These are phyloP conservation scores for Furnarius figulus DNA, from an alignment of 2,113 vertebrate genomes.

Conservation along the genomic window DNA sequence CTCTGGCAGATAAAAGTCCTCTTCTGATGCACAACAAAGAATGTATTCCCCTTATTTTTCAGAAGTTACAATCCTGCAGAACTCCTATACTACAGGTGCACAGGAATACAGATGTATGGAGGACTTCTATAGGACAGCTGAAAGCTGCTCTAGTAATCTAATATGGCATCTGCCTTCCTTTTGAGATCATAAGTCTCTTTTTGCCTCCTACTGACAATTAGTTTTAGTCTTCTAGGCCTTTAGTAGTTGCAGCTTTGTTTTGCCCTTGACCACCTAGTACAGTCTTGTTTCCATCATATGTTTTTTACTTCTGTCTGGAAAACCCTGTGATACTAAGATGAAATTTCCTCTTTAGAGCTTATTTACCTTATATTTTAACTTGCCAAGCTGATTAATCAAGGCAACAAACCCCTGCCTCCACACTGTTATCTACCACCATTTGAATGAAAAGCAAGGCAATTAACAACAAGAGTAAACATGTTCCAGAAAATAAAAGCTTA, in stretches of 20 bases:
- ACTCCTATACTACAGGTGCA: not conserved
- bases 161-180: not conserved
- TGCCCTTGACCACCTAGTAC: not conserved
- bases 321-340: not conserved
- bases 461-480: not conserved
- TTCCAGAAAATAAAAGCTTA: constrained; percentile 54
- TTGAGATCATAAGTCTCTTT: not conserved
- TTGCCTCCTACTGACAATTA: not conserved
- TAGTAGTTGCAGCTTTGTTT: not conserved
- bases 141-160: not conserved
- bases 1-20: not conserved
- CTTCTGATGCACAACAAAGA: not conserved
- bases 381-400: not conserved
- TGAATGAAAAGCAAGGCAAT: not conserved
- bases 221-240: not conserved
- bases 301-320: not conserved
- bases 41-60: not conserved
- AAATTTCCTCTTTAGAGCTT: not conserved
- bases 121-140: not conserved
- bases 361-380: not conserved
- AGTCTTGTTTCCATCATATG: not conserved
- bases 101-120: not conserved
- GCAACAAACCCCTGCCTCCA: not conserved
- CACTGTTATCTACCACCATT: not conserved
- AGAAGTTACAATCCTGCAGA: not conserved